Evolutionary conservation across 2,888 invertebrate genomes (phyloP).

Genomic region (Apodemia hepburni): DNA sequence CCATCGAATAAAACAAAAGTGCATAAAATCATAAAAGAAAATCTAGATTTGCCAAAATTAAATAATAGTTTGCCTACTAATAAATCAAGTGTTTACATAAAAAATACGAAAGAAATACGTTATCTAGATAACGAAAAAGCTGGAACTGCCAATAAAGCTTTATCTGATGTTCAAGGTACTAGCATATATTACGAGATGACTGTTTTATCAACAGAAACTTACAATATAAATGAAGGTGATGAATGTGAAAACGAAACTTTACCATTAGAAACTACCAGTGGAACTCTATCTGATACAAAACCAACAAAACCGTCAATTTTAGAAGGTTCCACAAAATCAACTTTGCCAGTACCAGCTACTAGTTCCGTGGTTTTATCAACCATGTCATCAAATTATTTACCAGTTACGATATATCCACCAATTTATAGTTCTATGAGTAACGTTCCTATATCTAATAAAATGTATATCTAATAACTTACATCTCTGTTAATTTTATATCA

Average conservation of each 20-base stretch:
- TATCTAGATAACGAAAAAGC: constrained; percentile 67
- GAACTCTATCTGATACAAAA: constrained; percentile 45
- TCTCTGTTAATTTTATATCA: no score
- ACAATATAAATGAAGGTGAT: constrained; percentile 65
- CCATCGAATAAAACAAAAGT: constrained; percentile 50
- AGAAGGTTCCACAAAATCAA: constrained; percentile 37
- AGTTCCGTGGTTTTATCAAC: constrained; percentile 43
- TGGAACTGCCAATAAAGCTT: constrained; percentile 54
- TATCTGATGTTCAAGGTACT: constrained; percentile 72
- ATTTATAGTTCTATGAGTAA: constrained; percentile 32
- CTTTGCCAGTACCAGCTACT: constrained; percentile 32
- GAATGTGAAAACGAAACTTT: constrained; percentile 65
- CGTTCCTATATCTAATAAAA: constrained; percentile 32
- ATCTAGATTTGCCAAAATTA: constrained; percentile 61
- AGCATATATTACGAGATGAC: constrained; percentile 77
- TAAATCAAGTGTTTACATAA: constrained; percentile 70
- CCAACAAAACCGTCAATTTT: constrained; percentile 41
- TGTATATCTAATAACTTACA: no score
- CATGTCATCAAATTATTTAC: constrained; percentile 36
- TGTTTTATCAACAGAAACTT: constrained; percentile 69
- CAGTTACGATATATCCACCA: constrained; percentile 30
- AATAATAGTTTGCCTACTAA: constrained; percentile 69
- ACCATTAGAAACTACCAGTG: constrained; percentile 47
- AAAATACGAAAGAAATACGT: constrained; percentile 77
- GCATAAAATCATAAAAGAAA: constrained; percentile 52